Base-by-base conservation (phyloP, 1,140 invertebrate species). In the Pogonus chalceus region DNA sequence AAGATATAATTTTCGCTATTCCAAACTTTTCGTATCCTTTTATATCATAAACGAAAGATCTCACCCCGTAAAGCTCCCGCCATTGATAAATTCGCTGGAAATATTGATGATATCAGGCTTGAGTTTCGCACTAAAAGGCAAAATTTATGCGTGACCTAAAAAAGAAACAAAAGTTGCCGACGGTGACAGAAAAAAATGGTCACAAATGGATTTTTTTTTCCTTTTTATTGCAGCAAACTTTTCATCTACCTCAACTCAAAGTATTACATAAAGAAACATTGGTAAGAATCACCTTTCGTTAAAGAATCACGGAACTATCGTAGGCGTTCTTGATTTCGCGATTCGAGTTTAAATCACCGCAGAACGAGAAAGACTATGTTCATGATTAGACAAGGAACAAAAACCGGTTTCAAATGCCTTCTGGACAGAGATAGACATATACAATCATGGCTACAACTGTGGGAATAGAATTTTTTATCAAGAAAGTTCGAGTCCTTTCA, bases 211-310 rank as follows among this genome's bases (percentile, higher is more conserved):
- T 43, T 18, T 43, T 43, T 43, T 10, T 12, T 43, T 12, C 18
- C 7, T 43, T 43, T 31, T n/a, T n/a, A n/a, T 31, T 31, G 26
- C 14, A 3, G 18, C 37, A 43, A 43, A 43, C 9, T 43, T 43
- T 43, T 43, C 37, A 43, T 43, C 7, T 9, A 43, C 18, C 37
- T 14, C 14, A 7, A 4, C 26, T 14, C 26, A 18, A 43, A 12
- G 37, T 43, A 43, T 12, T 43, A 43, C 37, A 43, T 43, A 43
- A 43, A 43, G 37, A 43, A 43, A 43, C 37, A 43, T 43, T 43
- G 37, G 14, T 7, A 7, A 43, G 18, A 43, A 43, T 43, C 9
- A 18, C 18, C 37, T 12, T 12, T 43, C 37, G 37, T 43, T 43
- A 43, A 43, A 12, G 37, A 43, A 43, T 43, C 37, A 43, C 37